phyloP scores from a whole-genome alignment of 2,888 invertebrate species.

The Thymelicus lineola region DNA sequence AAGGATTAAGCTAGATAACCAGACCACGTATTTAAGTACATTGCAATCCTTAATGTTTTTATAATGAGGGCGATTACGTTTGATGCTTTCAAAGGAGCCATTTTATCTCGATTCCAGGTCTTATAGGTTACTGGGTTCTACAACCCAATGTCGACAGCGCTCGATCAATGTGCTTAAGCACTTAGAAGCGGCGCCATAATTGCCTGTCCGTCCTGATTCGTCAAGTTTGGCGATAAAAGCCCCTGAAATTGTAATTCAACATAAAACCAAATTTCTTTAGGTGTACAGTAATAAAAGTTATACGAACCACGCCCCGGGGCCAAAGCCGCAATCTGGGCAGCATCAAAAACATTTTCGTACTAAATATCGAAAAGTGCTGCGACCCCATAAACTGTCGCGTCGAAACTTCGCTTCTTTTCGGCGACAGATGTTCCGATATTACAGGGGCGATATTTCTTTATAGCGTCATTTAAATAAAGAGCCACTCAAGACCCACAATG shows the following conservation, averaged over 20 bases:
- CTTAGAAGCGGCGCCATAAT: neutral
- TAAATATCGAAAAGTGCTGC: constrained; percentile 67
- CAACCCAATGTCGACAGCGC: too few relatives aligned
- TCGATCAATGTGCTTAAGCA: neutral
- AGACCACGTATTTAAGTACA: too few relatives aligned
- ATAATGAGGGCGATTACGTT: too few relatives aligned
- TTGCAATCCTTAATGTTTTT: too few relatives aligned
- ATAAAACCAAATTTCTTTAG: neutral
- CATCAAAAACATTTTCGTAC: constrained; percentile 67
- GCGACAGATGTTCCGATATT: constrained; percentile 77
- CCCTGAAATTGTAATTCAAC: constrained; percentile 5
- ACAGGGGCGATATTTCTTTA: constrained; percentile 72
- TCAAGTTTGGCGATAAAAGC: neutral
- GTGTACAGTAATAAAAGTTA: constrained; percentile 28
- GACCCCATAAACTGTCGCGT: constrained; percentile 70
- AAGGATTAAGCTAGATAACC: too few relatives aligned
- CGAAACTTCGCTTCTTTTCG: constrained; percentile 70
- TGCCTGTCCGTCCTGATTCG: neutral
- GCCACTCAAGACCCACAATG: constrained; percentile 61
- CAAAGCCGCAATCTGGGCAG: constrained; percentile 30
- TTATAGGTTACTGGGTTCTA: neutral
- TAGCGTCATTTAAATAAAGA: constrained; percentile 76
- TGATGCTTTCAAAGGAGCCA: neutral
- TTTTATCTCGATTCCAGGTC: neutral
- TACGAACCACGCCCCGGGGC: constrained; percentile 18